Percentiles rank a stretch among this genome's conserved stretches.
Evolutionary conservation across 2,797 vertebrate species (phyloP).

Genomic region (Sebastes melanostomus): DNA sequence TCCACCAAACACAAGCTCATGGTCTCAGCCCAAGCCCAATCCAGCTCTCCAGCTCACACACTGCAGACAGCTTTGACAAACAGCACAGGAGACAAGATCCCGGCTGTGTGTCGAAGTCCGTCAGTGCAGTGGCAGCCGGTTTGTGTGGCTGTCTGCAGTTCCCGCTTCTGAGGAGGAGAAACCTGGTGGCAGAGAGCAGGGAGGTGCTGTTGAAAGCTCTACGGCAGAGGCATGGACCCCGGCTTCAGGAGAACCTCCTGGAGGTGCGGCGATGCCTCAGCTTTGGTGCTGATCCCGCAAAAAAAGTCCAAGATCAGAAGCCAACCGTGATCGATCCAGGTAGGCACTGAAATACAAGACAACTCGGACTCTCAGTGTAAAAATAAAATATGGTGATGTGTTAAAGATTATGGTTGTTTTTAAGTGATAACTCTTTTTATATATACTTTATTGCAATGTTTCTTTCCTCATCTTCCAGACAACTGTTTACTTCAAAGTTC

Average conservation of each 20-base stretch:
- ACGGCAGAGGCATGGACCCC: conserved; percentile 67
- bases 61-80: not conserved
- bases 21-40: conserved; percentile 4
- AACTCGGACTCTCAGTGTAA: not conserved
- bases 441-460: too few species aligned
- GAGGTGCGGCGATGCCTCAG: conserved; percentile 37
- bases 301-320: not conserved
- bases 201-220: conserved; percentile 69
- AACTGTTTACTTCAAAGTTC: too few species aligned
- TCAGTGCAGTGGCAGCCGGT: conserved; percentile 55
- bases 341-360: conserved; percentile 3
- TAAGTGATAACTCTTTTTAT: not conserved
- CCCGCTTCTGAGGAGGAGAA: conserved; percentile 36
- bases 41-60: conserved; percentile 13
- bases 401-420: not conserved
- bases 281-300: conserved; percentile 1
- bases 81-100: conserved; percentile 8
- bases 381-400: not conserved
- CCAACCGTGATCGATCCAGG: conserved; percentile 30
- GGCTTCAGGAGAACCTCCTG: conserved; percentile 69
- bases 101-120: not conserved
- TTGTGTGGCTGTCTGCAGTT: conserved; percentile 65
- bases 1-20: not conserved
- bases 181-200: conserved; percentile 71
- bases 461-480: too few species aligned